A percentile compares a stretch with the other conserved stretches of the same genome.
Conservation (phyloP, 2,888 invertebrate genomes). For the Acheta domesticus region DNA sequence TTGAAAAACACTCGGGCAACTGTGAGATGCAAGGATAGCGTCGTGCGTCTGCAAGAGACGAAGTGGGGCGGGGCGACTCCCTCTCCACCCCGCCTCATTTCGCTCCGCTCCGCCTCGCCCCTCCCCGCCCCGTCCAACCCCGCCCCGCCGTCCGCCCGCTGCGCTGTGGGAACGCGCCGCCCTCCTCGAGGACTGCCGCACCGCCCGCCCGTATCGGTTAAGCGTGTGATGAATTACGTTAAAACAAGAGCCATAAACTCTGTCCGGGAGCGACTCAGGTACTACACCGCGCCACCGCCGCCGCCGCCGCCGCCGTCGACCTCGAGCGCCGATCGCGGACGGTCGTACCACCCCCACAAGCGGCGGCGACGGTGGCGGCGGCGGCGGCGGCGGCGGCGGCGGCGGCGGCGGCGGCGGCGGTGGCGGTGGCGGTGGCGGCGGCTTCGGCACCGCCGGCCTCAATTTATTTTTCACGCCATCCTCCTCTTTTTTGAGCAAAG, state of each 20-base stretch:
- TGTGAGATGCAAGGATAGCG: too few species aligned
- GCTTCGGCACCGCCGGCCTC: neutral
- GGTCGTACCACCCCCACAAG: neutral
- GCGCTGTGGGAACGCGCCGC: neutral
- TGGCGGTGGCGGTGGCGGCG: neutral
- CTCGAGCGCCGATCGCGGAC: neutral
- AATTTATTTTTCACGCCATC: constrained; percentile 18
- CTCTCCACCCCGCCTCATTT: too few species aligned
- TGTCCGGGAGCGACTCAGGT: neutral
- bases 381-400: neutral
- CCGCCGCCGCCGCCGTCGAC: neutral
- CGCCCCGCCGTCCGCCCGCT: too few species aligned
- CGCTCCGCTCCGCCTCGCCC: too few species aligned
- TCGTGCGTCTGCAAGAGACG: too few species aligned
- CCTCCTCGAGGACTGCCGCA: neutral
- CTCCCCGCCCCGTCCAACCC: too few species aligned
- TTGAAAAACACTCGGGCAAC: too few species aligned
- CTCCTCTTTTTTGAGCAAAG: neutral
- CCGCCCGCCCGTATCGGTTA: constrained; percentile 24
- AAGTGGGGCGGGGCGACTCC: too few species aligned
- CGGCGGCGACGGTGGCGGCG: neutral
- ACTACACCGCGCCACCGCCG: too few species aligned
- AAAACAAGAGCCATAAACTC: constrained; percentile 22
- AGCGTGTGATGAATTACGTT: constrained; percentile 27
- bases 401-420: neutral